A percentile compares a stretch with the other conserved stretches of the same genome.
phyloP scores from a whole-genome alignment of 2,888 invertebrate genomes.

The Dasypolia templi region DNA sequence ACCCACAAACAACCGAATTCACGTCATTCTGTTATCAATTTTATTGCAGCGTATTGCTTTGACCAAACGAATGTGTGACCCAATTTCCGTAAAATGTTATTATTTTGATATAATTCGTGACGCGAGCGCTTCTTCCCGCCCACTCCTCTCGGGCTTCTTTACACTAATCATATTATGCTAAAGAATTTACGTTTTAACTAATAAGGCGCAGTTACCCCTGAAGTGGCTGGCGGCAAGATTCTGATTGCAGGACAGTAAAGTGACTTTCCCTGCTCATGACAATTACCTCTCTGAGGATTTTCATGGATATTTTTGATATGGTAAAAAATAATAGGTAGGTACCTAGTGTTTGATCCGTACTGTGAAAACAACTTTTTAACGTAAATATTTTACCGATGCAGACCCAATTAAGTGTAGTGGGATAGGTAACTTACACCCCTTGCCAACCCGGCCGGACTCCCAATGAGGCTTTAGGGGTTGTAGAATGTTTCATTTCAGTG shows the following conservation, averaged over 20 bases:
- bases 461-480: background rate
- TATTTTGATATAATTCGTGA: constrained; percentile 45
- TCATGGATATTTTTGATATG: background rate
- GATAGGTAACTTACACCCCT: background rate
- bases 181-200: constrained; percentile 13
- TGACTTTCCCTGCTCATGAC: background rate
- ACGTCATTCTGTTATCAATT: constrained; percentile 58
- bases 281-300: background rate
- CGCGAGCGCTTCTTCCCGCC: constrained; percentile 4
- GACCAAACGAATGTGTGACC: constrained; percentile 53
- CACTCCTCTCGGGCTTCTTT: constrained; percentile 4
- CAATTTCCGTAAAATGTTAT: constrained; percentile 51
- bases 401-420: background rate
- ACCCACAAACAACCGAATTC: constrained; percentile 62
- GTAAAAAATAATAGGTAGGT: background rate
- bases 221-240: background rate
- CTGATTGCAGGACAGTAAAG: background rate
- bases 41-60: constrained; percentile 57
- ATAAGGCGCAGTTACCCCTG: constrained; percentile 4
- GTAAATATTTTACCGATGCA: background rate
- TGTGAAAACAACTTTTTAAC: background rate
- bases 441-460: no score
- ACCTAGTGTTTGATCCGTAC: background rate
- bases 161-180: constrained; percentile 9
- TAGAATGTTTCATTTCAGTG: background rate